These are phyloP conservation scores for Penaeus chinensis DNA, from an alignment of 1,140 invertebrate species.

Conservation along the genomic window DNA sequence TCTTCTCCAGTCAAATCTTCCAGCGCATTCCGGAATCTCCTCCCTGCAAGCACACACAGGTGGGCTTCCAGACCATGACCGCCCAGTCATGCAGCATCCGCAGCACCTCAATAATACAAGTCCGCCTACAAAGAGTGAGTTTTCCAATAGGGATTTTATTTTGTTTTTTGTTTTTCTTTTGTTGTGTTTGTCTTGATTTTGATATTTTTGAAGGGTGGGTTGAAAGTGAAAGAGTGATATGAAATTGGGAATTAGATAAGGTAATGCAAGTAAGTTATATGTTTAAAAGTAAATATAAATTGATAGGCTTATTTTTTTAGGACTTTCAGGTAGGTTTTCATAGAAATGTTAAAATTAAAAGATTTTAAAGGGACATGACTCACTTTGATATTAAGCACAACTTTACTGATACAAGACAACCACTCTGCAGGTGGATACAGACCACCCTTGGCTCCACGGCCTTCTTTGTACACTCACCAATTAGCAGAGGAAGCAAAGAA, in stretches of 20 bases:
- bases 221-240: background rate
- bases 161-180: background rate
- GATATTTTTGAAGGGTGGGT: conserved; percentile 5
- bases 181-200: background rate
- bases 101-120: conserved; percentile 25
- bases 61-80: conserved; percentile 51
- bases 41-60: conserved; percentile 42
- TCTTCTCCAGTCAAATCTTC: conserved; percentile 53
- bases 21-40: conserved; percentile 30
- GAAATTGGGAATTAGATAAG: too few relatives aligned
- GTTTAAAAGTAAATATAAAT: too few relatives aligned
- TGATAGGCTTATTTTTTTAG: too few relatives aligned
- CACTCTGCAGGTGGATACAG: conserved; percentile 30
- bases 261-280: too few relatives aligned
- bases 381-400: too few relatives aligned
- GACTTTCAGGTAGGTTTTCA: too few relatives aligned
- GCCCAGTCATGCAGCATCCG: conserved; percentile 37
- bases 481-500: conserved; percentile 50
- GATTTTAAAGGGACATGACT: too few relatives aligned
- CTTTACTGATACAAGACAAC: too few relatives aligned
- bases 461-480: conserved; percentile 45
- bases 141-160: background rate
- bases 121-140: conserved; percentile 35
- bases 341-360: too few relatives aligned
- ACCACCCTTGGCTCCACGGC: conserved; percentile 46